phyloP scores from a whole-genome alignment of 2,797 vertebrate genomes.

The Poecilia velifera region DNA sequence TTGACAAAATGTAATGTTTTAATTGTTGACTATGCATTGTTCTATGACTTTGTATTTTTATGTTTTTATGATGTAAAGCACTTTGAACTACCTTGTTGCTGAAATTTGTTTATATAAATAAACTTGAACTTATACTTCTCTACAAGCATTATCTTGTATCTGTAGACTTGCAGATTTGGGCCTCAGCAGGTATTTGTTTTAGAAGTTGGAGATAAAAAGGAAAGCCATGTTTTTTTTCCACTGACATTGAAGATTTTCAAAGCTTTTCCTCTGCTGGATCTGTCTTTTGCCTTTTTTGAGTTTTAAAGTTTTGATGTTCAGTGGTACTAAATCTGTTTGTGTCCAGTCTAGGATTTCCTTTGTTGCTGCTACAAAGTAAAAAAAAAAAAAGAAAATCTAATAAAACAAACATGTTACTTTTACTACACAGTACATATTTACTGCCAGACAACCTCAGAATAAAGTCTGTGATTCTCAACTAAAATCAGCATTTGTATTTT shows the following conservation, averaged over 20 bases:
- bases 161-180: neutral
- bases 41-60: too few relatives aligned
- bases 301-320: neutral
- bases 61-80: too few relatives aligned
- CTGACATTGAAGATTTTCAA: neutral
- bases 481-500: neutral
- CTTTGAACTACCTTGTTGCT: too few relatives aligned
- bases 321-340: neutral
- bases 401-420: neutral
- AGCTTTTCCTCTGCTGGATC: neutral
- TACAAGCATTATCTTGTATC: too few relatives aligned
- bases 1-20: too few relatives aligned
- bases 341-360: neutral
- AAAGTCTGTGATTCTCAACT: neutral
- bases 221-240: neutral
- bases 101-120: too few relatives aligned
- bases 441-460: neutral
- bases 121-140: too few relatives aligned
- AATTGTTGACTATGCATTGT: too few relatives aligned
- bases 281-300: neutral
- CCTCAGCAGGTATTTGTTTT: neutral
- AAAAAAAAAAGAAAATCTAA: neutral
- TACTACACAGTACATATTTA: neutral
- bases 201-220: neutral
- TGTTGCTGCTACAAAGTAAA: neutral